Conservation (phyloP, 2,113 vertebrate species). For the Mustela nigripes region DNA sequence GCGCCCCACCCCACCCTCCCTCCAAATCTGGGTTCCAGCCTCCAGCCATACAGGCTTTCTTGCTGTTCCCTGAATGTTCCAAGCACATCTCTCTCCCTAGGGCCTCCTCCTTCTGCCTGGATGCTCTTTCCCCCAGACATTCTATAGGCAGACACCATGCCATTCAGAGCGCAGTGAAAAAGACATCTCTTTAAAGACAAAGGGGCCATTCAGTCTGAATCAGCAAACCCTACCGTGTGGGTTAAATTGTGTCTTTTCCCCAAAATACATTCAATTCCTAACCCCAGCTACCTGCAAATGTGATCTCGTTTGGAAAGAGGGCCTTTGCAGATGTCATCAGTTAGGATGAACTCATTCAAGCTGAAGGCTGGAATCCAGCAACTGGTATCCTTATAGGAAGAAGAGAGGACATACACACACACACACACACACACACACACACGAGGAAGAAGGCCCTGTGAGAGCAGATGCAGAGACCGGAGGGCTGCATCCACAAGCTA, state of each 20-base stretch:
- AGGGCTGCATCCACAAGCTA: not conserved
- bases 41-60: not conserved
- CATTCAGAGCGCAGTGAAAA: not conserved
- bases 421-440: no score
- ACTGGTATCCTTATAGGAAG: accelerated
- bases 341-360: not conserved
- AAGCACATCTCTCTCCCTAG: not conserved
- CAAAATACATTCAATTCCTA: not conserved
- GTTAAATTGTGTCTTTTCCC: not conserved
- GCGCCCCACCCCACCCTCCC: no score
- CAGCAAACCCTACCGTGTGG: accelerated
- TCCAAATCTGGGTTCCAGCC: not conserved
- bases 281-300: not conserved
- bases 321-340: not conserved
- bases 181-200: not conserved
- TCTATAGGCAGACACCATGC: not conserved
- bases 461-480: accelerated
- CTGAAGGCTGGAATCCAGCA: not conserved
- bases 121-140: not conserved
- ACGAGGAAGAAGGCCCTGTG: not conserved
- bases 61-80: not conserved
- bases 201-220: not conserved
- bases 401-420: not conserved
- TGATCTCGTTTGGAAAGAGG: not conserved
- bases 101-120: not conserved